Conservation (phyloP, 2,797 vertebrate species). For the Xenops minutus region DNA sequence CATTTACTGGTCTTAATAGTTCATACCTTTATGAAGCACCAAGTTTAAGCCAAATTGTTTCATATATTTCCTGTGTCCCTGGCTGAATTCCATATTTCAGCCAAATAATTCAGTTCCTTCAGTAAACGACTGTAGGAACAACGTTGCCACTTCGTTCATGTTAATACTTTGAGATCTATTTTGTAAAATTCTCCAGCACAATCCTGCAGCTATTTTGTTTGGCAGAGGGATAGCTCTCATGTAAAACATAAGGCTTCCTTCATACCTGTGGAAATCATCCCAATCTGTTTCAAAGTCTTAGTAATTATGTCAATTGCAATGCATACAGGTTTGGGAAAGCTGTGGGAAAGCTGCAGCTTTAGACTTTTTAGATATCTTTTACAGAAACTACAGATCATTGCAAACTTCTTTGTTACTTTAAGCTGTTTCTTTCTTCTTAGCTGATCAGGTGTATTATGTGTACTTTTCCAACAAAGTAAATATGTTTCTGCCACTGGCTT, state of each 20-base stretch:
- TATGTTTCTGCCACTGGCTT: neutral
- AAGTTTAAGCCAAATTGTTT: neutral
- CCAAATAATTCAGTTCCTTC: neutral
- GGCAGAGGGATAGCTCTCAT: neutral
- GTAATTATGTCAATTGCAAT: neutral
- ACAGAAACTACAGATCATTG: neutral
- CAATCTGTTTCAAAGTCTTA: accelerated
- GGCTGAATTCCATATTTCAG: neutral
- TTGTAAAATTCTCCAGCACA: neutral
- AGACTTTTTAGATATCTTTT: neutral
- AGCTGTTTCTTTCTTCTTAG: neutral
- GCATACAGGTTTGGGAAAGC: neutral
- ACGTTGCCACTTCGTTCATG: neutral
- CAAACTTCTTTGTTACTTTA: neutral
- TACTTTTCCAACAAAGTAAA: neutral
- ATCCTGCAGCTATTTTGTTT: neutral
- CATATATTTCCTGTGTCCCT: neutral
- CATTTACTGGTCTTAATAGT: neutral
- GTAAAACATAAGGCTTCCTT: neutral
- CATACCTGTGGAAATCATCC: neutral
- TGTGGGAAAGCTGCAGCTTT: neutral
- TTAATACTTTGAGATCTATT: neutral
- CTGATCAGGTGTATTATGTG: neutral
- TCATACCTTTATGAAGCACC: neutral
- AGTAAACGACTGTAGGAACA: neutral